Percentiles rank a stretch among this genome's conserved stretches.
Conservation (phyloP, 2,113 vertebrate species). For the Trinectes maculatus region DNA sequence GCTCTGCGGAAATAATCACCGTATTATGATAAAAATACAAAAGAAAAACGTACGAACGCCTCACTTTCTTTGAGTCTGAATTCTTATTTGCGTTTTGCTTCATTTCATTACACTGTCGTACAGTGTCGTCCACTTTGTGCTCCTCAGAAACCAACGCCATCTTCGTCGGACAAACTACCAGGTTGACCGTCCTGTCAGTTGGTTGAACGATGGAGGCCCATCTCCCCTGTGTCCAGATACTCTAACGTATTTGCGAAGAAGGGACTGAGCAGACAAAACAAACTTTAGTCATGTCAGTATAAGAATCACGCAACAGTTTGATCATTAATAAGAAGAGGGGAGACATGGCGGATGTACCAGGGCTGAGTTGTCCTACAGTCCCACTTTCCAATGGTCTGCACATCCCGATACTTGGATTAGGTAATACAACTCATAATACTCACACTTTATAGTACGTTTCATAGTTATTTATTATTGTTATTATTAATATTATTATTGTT, state of each 20-base stretch:
- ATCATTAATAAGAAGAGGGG: neutral
- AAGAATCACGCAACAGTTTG: too few relatives aligned
- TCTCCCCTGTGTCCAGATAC: conserved; percentile 27
- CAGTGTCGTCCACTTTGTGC: neutral
- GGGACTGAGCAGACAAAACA: neutral
- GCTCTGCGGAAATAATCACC: rapidly evolving
- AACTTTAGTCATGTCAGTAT: neutral
- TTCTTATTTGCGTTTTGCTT: too few relatives aligned
- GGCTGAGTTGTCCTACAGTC: conserved; percentile 61
- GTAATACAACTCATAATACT: too few relatives aligned
- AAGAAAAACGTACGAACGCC: neutral
- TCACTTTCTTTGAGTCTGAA: neutral
- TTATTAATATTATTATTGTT: too few relatives aligned
- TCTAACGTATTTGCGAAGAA: rapidly evolving
- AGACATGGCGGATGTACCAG: conserved; percentile 6
- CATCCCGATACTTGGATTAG: conserved; percentile 77
- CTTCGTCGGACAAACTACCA: conserved; percentile 5
- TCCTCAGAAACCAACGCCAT: conserved; percentile 32
- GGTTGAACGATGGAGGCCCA: neutral
- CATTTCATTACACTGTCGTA: too few relatives aligned
- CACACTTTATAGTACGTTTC: too few relatives aligned
- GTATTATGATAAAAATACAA: neutral
- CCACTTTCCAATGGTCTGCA: conserved; percentile 80
- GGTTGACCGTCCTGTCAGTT: too few relatives aligned
- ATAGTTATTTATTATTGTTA: too few relatives aligned